Percentiles rank a stretch among this genome's conserved stretches.
Evolutionary conservation across 1,140 invertebrate genomes (phyloP).

Genomic region (Heliconius melpomene): DNA sequence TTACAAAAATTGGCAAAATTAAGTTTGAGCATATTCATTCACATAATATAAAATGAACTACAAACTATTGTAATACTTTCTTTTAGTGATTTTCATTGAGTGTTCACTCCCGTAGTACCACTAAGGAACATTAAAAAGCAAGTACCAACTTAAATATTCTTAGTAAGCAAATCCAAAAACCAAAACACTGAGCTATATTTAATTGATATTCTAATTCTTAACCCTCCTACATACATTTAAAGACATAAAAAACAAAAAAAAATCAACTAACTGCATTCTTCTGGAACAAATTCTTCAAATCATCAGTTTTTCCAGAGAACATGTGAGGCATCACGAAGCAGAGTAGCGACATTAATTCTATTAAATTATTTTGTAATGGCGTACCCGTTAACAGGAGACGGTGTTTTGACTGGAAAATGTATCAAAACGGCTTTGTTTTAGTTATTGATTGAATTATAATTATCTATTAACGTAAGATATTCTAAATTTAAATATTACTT

Average conservation of each 20-base stretch:
- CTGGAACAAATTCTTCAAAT: constrained; percentile 93
- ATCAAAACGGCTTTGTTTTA: neutral
- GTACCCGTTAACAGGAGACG: constrained; percentile 94
- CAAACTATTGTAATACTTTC: no score
- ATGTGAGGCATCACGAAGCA: constrained; percentile 98
- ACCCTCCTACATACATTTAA: no score
- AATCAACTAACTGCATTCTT: constrained; percentile 83
- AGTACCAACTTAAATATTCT: no score
- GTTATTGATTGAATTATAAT: neutral
- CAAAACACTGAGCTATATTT: neutral
- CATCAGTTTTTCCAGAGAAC: constrained; percentile 93
- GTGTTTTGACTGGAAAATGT: constrained; percentile 85
- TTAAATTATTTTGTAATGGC: constrained; percentile 96
- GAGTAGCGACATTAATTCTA: constrained; percentile 97
- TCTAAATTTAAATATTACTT: no score
- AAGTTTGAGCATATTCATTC: no score
- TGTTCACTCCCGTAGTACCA: no score
- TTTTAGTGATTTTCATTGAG: no score
- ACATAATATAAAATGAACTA: no score
- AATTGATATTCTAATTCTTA: no score
- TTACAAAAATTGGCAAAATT: no score
- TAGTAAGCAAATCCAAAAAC: neutral
- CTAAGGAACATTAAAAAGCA: no score
- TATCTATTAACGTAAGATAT: no score
- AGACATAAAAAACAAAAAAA: neutral